Conservation (phyloP, 2,797 vertebrate genomes). For the Staurois parvus region DNA sequence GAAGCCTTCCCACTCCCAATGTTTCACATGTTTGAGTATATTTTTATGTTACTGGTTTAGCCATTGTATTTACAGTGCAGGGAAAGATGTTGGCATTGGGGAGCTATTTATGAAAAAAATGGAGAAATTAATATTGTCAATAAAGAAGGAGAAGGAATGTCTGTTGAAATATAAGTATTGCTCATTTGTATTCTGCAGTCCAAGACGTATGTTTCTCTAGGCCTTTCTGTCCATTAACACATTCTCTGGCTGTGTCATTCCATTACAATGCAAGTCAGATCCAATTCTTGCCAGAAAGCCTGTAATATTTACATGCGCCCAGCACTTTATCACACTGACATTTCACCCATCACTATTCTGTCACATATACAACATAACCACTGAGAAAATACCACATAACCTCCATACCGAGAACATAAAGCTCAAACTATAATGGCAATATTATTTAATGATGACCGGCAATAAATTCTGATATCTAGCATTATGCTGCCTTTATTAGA, state of each 20-base stretch:
- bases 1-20: no score
- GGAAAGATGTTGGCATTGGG: background rate
- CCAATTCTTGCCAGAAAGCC: background rate
- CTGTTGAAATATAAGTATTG: background rate
- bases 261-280: constrained; percentile 8
- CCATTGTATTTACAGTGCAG: background rate
- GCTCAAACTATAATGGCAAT: background rate
- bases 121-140: background rate
- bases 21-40: background rate
- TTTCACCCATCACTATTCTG: constrained; percentile 9
- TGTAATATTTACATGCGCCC: background rate
- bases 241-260: constrained; percentile 12
- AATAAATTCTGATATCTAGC: background rate
- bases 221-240: background rate
- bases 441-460: background rate
- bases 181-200: background rate
- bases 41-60: background rate
- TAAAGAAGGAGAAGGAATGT: background rate
- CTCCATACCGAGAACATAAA: background rate
- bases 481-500: background rate
- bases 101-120: background rate
- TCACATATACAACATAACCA: background rate
- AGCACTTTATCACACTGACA: background rate
- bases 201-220: background rate
- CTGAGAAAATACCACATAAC: background rate